Evolutionary conservation across 1,140 invertebrate species (phyloP), one percentile per base, ranked within the genome.

Genomic region (Diploscapter pachys): DNA sequence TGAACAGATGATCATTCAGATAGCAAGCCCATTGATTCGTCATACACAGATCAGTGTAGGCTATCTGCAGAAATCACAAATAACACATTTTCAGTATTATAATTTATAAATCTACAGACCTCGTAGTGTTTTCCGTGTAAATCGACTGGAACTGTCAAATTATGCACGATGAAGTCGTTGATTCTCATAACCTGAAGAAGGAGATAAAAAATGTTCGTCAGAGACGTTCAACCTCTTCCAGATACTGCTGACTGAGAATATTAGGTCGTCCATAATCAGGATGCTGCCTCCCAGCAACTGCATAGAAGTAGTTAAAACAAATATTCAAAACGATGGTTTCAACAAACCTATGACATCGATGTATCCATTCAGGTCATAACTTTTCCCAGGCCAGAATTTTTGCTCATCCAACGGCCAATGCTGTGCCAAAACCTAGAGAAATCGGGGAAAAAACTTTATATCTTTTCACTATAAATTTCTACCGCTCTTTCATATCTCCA

Each of bases 21-120:
- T 80, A 85, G 64, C 83, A 85, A 13, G 82, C 81, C 84, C 84
- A 85, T 55, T 83, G 80, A 72, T 83, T 84, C 6, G 83, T 73
- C 83, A 85, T 84, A 62, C 83, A 85, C 52, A 84, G 70, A 71
- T 85, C 83, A 8, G 79, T 80, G 71, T 80, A 85, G 5, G 74
- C 77, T 13, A 85, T 79, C 63, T 85, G 51, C 4, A 65, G 61
- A 71, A 70, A 8, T n/a, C 5, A 71, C 31, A 31, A 31, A 31
- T 31, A 31, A 31, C 31, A 31, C 31, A 31, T 31, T 31, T 31
- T 31, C 31, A 31, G 31, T 31, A 71, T 49, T 64, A 65, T 9
- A 63, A 13, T 55, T 8, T 4, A 62, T 50, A 13, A n/a, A 4
- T 55, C 50, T 31, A 63, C 67, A 49, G 9, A 72, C 75, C 11